These are phyloP conservation scores for Climacteris rufus DNA, from an alignment of 2,113 vertebrate genomes.

Conservation along the genomic window DNA sequence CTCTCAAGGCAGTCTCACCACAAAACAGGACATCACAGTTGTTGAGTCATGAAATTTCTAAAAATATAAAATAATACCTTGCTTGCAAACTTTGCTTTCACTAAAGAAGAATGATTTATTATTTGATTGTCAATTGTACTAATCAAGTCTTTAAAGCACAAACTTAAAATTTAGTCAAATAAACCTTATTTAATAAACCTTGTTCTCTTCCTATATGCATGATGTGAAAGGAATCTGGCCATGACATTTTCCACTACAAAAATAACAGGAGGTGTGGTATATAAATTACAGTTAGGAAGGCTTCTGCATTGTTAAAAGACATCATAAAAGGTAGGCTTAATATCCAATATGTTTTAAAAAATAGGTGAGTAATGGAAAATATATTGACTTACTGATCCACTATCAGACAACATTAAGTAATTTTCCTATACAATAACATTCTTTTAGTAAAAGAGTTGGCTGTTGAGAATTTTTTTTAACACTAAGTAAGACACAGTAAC, in stretches of 20 bases:
- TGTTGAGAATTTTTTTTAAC: not conserved
- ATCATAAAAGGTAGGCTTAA: not conserved
- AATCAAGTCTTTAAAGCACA: not conserved
- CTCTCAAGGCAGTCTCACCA: not conserved
- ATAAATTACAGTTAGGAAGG: not conserved
- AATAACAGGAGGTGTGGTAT: fast-evolving
- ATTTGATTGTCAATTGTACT: not conserved
- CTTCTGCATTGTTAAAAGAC: not conserved
- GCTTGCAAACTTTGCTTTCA: not conserved
- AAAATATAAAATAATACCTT: not conserved
- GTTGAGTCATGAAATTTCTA: not conserved
- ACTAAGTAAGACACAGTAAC: not conserved
- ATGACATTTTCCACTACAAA: not conserved
- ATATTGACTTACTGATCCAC: not conserved
- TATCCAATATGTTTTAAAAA: not conserved
- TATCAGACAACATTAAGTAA: not conserved
- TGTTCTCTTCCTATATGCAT: not conserved
- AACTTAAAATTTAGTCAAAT: not conserved
- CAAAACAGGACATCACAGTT: not conserved
- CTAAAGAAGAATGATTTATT: not conserved
- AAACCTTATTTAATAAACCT: not conserved
- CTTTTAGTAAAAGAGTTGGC: not conserved
- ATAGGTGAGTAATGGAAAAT: not conserved
- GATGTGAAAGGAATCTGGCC: not conserved
- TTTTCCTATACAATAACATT: not conserved